phyloP scores from a whole-genome alignment of 2,888 invertebrate species.

The Formica aserva region DNA sequence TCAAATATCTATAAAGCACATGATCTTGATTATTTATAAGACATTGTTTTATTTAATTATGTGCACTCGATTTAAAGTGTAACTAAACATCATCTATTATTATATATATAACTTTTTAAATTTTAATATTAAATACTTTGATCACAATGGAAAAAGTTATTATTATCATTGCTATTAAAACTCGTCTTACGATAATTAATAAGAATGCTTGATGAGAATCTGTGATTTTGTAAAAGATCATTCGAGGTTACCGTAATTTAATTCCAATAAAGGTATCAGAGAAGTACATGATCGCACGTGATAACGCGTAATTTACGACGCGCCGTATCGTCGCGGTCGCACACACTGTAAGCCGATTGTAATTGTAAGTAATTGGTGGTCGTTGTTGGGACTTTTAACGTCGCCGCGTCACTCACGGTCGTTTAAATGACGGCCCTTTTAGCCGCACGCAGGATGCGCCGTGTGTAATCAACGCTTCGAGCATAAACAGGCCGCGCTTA shows the following conservation, averaged over 20 bases:
- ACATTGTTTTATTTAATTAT: neutral
- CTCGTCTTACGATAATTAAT: neutral
- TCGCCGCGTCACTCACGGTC: neutral
- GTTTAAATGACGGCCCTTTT: conserved; percentile 19
- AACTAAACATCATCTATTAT: neutral
- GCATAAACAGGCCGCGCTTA: neutral
- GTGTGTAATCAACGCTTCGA: conserved; percentile 15
- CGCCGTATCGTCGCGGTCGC: neutral
- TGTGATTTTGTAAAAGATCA: neutral
- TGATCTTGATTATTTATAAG: neutral
- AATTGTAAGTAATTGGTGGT: conserved; percentile 44
- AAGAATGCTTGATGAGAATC: neutral
- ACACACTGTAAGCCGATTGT: conserved; percentile 22
- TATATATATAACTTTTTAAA: neutral
- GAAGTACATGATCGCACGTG: conserved; percentile 1
- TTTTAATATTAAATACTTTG: neutral
- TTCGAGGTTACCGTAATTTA: conserved; percentile 1
- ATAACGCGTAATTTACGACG: conserved; percentile 14
- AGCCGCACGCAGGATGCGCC: neutral
- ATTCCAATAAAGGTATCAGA: conserved; percentile 7
- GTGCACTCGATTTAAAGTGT: neutral
- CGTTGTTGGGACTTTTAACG: conserved; percentile 20
- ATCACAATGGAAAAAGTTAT: neutral
- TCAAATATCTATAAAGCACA: conserved; percentile 9
- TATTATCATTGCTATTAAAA: neutral